A percentile compares a stretch with the other conserved stretches of the same genome.
phyloP scores from a whole-genome alignment of 2,113 vertebrate genomes.

The Stictonetta naevosa region DNA sequence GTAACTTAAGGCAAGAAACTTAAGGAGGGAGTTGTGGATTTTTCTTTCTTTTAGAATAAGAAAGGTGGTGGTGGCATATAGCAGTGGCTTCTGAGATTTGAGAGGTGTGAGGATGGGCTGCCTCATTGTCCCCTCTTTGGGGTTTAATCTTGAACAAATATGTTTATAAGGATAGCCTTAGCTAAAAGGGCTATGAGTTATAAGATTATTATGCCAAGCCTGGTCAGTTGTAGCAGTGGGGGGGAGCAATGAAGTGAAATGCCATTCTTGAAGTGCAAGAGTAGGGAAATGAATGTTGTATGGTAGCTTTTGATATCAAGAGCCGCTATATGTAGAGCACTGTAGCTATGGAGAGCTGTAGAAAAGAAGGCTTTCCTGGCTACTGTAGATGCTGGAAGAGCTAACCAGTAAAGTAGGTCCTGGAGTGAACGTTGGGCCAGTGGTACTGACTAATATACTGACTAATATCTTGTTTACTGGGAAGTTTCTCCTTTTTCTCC shows the following conservation, averaged over 20 bases:
- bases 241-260: neutral
- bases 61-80: neutral
- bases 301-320: neutral
- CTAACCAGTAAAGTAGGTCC: neutral
- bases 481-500: neutral
- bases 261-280: neutral
- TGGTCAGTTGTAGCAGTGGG: neutral
- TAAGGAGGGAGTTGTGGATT: accelerated
- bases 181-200: neutral
- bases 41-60: neutral
- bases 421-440: neutral
- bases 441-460: neutral
- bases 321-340: neutral
- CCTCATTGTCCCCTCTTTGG: neutral
- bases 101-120: neutral
- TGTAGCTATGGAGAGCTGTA: neutral
- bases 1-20: neutral
- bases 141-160: neutral
- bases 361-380: neutral
- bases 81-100: neutral
- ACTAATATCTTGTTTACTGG: neutral
- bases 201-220: neutral
- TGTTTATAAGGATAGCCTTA: neutral
- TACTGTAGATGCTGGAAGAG: neutral
- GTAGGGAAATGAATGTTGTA: neutral